phyloP scores from a whole-genome alignment of 2,888 invertebrate genomes.

The Girardia tigrina region DNA sequence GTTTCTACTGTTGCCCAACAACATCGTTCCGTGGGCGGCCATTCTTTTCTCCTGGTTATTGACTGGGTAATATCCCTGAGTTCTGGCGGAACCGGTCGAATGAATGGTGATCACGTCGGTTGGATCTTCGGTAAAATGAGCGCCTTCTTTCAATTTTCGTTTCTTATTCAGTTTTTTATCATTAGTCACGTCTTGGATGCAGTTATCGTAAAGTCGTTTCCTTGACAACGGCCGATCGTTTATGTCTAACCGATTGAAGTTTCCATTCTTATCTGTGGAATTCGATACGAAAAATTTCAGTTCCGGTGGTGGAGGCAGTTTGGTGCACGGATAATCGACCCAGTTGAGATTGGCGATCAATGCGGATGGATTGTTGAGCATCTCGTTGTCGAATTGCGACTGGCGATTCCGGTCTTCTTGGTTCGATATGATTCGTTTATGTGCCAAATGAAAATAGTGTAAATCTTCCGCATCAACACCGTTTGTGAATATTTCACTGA shows the following conservation, averaged over 20 bases:
- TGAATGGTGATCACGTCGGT: neutral
- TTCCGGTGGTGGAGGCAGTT: neutral
- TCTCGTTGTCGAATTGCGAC: neutral
- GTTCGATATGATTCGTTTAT: neutral
- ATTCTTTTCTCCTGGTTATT: neutral
- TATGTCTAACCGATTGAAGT: too few species aligned
- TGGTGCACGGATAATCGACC: neutral
- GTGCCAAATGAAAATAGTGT: neutral
- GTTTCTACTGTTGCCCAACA: neutral
- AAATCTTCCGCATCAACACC: neutral
- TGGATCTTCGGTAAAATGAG: neutral
- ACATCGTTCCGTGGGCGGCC: slow-evolving; percentile 1
- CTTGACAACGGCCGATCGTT: neutral
- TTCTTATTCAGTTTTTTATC: slow-evolving; percentile 1
- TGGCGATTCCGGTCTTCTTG: neutral
- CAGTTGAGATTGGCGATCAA: neutral
- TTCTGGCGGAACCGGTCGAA: neutral
- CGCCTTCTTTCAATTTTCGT: neutral
- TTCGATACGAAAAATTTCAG: neutral
- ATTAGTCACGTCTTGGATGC: neutral
- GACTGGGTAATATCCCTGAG: neutral
- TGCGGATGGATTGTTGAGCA: neutral
- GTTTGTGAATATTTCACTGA: neutral
- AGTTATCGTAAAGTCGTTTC: slow-evolving; percentile 4
- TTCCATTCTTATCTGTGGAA: neutral